phyloP scores from a whole-genome alignment of 2,797 vertebrate species.

The Tamandua tetradactyla region DNA sequence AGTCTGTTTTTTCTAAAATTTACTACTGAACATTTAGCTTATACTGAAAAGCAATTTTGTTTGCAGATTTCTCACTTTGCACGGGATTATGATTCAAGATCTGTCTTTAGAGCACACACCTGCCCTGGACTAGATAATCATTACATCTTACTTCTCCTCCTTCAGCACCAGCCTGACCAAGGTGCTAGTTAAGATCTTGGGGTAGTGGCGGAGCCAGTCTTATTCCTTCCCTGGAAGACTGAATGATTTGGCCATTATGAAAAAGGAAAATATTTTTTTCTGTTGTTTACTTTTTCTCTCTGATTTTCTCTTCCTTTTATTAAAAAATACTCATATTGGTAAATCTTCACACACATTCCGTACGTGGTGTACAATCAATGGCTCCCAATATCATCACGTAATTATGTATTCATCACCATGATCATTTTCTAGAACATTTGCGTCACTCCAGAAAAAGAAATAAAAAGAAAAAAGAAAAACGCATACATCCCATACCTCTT shows the following conservation, averaged over 20 bases:
- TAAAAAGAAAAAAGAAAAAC: too few species aligned
- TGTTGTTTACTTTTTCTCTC: not conserved
- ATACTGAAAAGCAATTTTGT: constrained; percentile 50
- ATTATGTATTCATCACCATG: too few species aligned
- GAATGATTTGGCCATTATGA: not conserved
- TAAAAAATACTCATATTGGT: too few species aligned
- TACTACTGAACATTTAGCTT: constrained; percentile 61
- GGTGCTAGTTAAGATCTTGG: not conserved
- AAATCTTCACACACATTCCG: too few species aligned
- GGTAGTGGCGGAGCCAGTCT: not conserved
- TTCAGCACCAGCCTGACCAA: not conserved
- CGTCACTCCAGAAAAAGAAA: too few species aligned
- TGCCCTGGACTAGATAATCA: not conserved
- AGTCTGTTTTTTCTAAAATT: constrained; percentile 64
- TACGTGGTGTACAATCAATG: too few species aligned
- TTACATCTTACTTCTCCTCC: not conserved
- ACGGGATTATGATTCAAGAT: constrained; percentile 9
- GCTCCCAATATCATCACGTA: too few species aligned
- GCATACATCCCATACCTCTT: too few species aligned
- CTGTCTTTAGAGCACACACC: not conserved
- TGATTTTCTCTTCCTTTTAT: constrained; percentile 14
- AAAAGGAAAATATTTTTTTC: not conserved
- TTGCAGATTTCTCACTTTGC: not conserved
- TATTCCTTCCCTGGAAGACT: not conserved
- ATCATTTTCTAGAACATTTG: too few species aligned